Conservation (phyloP, 2,888 invertebrate species). For the Napeogenes inachia region DNA sequence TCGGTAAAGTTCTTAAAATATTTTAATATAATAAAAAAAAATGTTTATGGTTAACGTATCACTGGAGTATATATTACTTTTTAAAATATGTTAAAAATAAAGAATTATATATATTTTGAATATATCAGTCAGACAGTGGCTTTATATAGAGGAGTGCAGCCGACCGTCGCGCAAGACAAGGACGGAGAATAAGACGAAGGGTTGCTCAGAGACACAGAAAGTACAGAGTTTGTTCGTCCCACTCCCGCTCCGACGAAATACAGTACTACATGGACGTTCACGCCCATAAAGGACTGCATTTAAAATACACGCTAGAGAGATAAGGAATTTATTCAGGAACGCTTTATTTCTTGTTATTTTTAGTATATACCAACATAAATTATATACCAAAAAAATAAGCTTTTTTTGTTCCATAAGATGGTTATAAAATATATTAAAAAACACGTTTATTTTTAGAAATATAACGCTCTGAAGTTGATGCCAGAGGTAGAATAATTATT, state of each 20-base stretch:
- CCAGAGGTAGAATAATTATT: conserved; percentile 71
- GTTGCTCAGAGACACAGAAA: conserved; percentile 76
- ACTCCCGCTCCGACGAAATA: conserved; percentile 41
- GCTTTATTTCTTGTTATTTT: conserved; percentile 31
- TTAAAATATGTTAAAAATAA: no score
- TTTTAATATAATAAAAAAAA: no score
- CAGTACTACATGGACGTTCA: conserved; percentile 62
- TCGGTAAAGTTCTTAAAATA: no score
- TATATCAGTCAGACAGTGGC: conserved; percentile 32
- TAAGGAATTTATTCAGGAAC: conserved; percentile 69
- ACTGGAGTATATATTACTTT: no score
- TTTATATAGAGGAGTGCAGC: conserved; percentile 67
- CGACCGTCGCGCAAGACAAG: conserved; percentile 76
- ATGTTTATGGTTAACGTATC: no score
- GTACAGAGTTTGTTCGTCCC: conserved; percentile 55
- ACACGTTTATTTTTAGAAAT: conserved; percentile 33
- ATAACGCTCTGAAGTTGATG: conserved; percentile 48
- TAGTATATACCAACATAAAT: conserved; percentile 18
- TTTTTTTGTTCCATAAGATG: conserved; percentile 51
- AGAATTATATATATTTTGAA: conserved; percentile 16
- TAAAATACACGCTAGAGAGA: conserved; percentile 75
- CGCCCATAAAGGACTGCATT: conserved; percentile 64
- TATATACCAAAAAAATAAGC: conserved; percentile 57
- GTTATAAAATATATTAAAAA: conserved; percentile 35
- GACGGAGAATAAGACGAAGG: conserved; percentile 78